Percentiles rank a stretch among this genome's conserved stretches.
These are phyloP conservation scores for Styela clava DNA, from an alignment of 23 tunicate genomes.

Conservation along the genomic window DNA sequence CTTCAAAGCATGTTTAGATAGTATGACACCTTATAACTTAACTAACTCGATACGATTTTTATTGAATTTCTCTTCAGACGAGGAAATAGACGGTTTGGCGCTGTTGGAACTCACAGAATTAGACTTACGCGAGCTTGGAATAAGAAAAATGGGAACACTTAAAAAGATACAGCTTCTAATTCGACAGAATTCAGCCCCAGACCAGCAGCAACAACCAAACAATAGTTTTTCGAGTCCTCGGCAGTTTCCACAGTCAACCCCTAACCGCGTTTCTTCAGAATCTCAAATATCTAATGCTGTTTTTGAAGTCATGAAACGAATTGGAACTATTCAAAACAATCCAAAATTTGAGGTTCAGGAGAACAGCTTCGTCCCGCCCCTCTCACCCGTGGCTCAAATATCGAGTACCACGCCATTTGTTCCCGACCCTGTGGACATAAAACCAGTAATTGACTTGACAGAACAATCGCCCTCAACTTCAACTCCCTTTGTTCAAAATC, in stretches of 20 bases:
- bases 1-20: too few relatives aligned
- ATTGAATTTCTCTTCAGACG: too few relatives aligned
- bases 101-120: neutral
- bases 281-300: neutral
- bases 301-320: neutral
- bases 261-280: neutral
- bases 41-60: too few relatives aligned
- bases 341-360: neutral
- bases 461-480: too few relatives aligned
- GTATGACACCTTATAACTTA: too few relatives aligned
- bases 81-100: conserved; percentile 8
- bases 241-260: neutral
- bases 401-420: neutral
- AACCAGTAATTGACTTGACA: neutral
- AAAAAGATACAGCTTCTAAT: neutral
- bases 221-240: neutral
- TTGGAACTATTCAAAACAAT: neutral
- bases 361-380: neutral
- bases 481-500: too few relatives aligned
- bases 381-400: neutral
- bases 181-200: neutral
- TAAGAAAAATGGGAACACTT: neutral
- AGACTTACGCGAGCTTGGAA: neutral
- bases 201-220: neutral
- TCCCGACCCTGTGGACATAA: neutral